These are phyloP conservation scores for Phengaris alcon DNA, from an alignment of 2,888 invertebrate genomes.

Conservation along the genomic window DNA sequence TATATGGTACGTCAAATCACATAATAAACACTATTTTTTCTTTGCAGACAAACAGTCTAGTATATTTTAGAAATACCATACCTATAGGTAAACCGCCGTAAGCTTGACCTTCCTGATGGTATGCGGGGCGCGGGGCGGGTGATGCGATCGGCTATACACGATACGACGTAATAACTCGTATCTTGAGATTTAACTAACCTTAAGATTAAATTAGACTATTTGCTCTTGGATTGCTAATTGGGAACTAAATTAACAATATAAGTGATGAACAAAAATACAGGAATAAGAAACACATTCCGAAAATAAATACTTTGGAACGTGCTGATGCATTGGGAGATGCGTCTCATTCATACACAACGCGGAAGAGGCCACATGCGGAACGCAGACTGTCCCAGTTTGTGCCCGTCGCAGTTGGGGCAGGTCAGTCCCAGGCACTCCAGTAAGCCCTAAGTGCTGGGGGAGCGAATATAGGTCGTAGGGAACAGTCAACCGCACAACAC, in stretches of 20 bases:
- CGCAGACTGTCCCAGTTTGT: conserved; percentile 64
- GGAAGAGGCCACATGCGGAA: conserved; percentile 54
- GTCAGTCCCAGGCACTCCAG: conserved; percentile 64
- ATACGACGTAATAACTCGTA: too few relatives aligned
- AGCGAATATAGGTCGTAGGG: conserved; percentile 70
- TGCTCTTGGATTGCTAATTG: background rate
- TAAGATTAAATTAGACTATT: too few relatives aligned
- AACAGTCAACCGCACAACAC: conserved; percentile 48
- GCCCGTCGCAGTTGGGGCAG: conserved; percentile 62
- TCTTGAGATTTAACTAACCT: too few relatives aligned
- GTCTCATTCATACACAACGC: conserved; percentile 39
- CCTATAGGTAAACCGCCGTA: too few relatives aligned
- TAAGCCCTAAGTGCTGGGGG: conserved; percentile 72
- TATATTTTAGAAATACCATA: too few relatives aligned
- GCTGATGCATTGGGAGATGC: conserved; percentile 12
- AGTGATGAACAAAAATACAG: background rate
- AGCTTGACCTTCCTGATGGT: too few relatives aligned
- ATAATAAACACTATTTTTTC: too few relatives aligned
- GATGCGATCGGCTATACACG: too few relatives aligned
- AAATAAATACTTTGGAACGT: conserved; percentile 18
- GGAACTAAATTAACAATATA: background rate
- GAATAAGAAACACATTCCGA: background rate
- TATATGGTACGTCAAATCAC: conserved; percentile 2
- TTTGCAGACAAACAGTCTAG: too few relatives aligned
- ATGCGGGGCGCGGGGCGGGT: too few relatives aligned